Percentiles rank a stretch among this genome's conserved stretches.
Conservation (phyloP, 2,888 invertebrate genomes). For the Iphiclides podalirius region DNA sequence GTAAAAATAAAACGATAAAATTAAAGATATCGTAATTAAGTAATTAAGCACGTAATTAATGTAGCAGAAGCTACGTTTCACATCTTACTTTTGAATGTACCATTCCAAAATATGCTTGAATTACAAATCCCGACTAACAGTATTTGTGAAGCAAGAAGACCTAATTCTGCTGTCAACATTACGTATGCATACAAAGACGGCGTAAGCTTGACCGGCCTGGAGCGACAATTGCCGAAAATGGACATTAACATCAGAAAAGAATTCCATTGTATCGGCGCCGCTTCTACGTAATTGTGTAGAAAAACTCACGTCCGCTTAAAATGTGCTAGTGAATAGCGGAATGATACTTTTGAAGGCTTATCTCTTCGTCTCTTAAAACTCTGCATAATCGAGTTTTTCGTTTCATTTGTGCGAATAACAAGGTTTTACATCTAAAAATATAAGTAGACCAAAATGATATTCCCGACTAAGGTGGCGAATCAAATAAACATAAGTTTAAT, state of each 20-base stretch:
- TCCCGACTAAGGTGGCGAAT: no score
- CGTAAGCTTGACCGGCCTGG: conserved; percentile 15
- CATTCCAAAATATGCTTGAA: background rate
- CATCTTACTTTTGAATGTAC: background rate
- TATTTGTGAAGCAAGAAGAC: background rate
- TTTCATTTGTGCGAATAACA: conserved; percentile 3
- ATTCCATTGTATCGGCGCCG: conserved; percentile 14
- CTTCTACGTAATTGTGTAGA: conserved; percentile 11
- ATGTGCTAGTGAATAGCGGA: background rate
- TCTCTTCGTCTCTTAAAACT: background rate
- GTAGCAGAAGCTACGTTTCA: no score
- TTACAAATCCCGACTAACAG: conserved; percentile 1
- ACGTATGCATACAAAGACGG: conserved; percentile 9
- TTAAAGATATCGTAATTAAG: no score
- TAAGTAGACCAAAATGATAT: no score
- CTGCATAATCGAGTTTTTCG: conserved; percentile 13
- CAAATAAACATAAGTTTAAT: no score
- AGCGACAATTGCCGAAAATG: conserved; percentile 19
- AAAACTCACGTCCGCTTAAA: background rate
- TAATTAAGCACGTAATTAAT: no score
- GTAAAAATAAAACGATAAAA: no score
- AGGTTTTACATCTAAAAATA: no score
- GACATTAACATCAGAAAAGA: conserved; percentile 19
- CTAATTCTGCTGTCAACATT: background rate
- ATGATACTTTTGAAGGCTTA: conserved; percentile 3